Evolutionary conservation across 1,140 invertebrate genomes (phyloP).

Genomic region (Lordiphosa stackelbergi): DNA sequence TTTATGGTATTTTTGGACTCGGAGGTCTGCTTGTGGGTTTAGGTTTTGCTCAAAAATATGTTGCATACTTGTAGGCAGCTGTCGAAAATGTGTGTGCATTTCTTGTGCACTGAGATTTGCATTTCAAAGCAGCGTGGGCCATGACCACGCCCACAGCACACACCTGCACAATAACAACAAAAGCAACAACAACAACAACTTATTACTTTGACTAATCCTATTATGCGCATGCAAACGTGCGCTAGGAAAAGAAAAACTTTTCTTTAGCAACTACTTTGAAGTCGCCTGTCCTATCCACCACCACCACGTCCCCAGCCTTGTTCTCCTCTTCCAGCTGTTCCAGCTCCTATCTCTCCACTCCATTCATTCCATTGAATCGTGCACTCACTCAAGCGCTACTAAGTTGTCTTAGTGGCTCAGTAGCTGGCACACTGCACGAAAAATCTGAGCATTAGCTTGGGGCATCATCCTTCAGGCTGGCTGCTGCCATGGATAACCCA

Average conservation of each 20-base stretch:
- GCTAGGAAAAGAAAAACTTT: slow-evolving; percentile 47
- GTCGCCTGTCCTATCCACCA: slow-evolving; percentile 39
- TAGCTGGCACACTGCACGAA: slow-evolving; percentile 51
- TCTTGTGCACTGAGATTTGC: slow-evolving; percentile 49
- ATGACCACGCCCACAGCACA: slow-evolving; percentile 23
- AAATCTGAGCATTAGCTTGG: slow-evolving; percentile 35
- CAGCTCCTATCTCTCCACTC: slow-evolving; percentile 8
- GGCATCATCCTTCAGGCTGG: slow-evolving; percentile 2
- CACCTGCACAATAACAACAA: slow-evolving; percentile 14
- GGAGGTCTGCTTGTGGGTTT: slow-evolving; percentile 25
- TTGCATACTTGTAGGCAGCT: slow-evolving; percentile 64
- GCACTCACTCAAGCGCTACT: slow-evolving; percentile 64
- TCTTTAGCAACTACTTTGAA: slow-evolving; percentile 65
- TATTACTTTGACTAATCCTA: slow-evolving; percentile 74
- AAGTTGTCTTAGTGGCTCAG: slow-evolving; percentile 58
- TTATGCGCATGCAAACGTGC: slow-evolving; percentile 73
- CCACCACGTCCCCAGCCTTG: slow-evolving; percentile 2
- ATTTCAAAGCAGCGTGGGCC: slow-evolving; percentile 49
- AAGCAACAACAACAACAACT: slow-evolving; percentile 50
- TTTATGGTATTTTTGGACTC: slow-evolving; percentile 26
- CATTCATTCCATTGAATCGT: slow-evolving; percentile 69
- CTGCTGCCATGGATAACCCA: slow-evolving; percentile 4
- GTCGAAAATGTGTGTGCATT: slow-evolving; percentile 33
- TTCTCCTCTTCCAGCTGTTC: slow-evolving; percentile 2
- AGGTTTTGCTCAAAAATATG: slow-evolving; percentile 52